Base-by-base conservation (phyloP, 2,113 vertebrate genomes). In the Circaetus cinerascens region DNA sequence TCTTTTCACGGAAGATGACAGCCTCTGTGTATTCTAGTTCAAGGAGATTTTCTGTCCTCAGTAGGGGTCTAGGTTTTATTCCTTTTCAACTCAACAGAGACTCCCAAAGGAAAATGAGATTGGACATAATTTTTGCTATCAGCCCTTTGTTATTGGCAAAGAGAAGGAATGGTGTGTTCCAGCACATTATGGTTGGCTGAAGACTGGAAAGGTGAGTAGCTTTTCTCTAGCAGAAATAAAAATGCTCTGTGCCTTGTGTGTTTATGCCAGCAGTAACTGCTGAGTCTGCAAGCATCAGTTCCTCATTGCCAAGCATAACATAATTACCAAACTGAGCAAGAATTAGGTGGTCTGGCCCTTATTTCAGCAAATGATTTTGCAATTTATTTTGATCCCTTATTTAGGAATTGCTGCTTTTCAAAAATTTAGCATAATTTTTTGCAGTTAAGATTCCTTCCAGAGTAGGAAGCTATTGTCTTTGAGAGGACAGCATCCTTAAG, bases 201-300 rank as follows among this genome's bases (percentile, higher is more conserved):
- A 80, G 45, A 26, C 11, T 80, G 75, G 41, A 88, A 94, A 88
- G 72, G 67, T 81, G 46, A 88, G 51, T 59, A 90, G 38, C 3
- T 2, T 63, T 90, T 96, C 60, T 73, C 15, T 55, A 79, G 25
- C 23, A 85, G 60, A 86, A 95, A 69, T 69, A 74, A 93, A 93
- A 90, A 60, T 50, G 45, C 40, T 51, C 43, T 69, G 57, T 73
- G 26, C 41, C 38, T 83, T 53, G 30, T 57, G n/a, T 83, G 29
- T 69, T 96, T 92, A 41, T 67, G 57, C 34, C 78, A 96, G n/a
- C 21, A 88, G 53, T 79, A 90, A 88, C 36, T 86, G 93, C 95
- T 86, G 95, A 94, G 67, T 90, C 63, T 92, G 72, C 67, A 92
- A 73, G 30, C n/a, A 67, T 69, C 40, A 16, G 19, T 62, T 90